Base-by-base conservation (phyloP, 2,797 vertebrate genomes). In the Gadopsis marmoratus region DNA sequence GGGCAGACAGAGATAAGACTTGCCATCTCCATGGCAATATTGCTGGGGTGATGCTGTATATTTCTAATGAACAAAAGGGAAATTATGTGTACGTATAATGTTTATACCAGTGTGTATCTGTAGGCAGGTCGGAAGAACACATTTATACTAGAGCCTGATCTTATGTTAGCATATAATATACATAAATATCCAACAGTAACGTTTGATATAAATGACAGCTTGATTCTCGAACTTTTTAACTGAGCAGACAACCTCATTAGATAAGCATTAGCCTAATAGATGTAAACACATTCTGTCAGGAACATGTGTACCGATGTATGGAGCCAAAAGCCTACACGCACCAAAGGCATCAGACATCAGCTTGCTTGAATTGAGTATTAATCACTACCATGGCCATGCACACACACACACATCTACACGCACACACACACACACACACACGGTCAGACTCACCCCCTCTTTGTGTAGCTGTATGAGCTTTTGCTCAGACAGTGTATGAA, bases 301-400 rank as follows among this genome's bases (percentile, higher is more conserved):
- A 58, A 64, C 48, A 64, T 41, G 58, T 65, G 56, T 48, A 54
- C 75, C 7, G 2, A 69, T 62, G 60, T 65, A 72, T 64, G 17
- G 19, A 69, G 74, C 72, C 68, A 76, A 73, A 73, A 74, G 60
- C 72, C 77, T 55, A 37, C 75, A 75, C 58, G 74, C 47, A 71
- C n/a, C 21, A 9, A 74, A 71, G 45, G 54, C 8, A 7, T 74
- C 45, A 79, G 66, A 83, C 71, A 79, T 76, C 67, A 68, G 56
- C 56, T 58, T 54, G 63, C 59, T 67, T 79, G 50, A 75, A 86
- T 58, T 59, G 31, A 67, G 55, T 29, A 61, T 79, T 62, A 73
- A 68, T 73, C 60, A 77, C 67, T 55, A 53, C 35, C 23, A 60
- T 55, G 14, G 29, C 31, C 41, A 61, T 6, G 7, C 39, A 43